Evolutionary conservation across 2,113 vertebrate species (phyloP).

Genomic region (Microtus richardsoni): DNA sequence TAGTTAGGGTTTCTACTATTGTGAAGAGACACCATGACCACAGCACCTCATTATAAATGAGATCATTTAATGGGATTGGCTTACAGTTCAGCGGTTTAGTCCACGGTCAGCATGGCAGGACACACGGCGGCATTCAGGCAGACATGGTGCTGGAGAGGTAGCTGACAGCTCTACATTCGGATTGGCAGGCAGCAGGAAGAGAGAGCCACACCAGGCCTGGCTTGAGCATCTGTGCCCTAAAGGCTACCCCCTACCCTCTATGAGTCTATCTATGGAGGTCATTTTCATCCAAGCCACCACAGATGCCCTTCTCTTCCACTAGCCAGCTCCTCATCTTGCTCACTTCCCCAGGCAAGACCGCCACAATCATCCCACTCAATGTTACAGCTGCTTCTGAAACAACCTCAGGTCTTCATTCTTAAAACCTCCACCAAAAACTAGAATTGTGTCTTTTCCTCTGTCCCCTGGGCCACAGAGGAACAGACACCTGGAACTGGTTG

Average conservation of each 20-base stretch:
- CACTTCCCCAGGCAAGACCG: background rate
- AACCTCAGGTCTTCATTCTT: background rate
- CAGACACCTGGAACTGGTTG: accelerated
- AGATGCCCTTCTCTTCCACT: accelerated
- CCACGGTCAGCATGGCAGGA: background rate
- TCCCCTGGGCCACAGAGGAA: background rate
- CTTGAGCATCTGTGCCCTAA: background rate
- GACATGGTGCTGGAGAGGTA: background rate
- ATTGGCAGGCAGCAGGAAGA: background rate
- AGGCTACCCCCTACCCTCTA: background rate
- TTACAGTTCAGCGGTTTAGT: background rate
- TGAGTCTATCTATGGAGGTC: background rate
- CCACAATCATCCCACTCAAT: too few species aligned
- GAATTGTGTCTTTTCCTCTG: background rate
- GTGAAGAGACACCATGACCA: background rate
- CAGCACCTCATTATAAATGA: background rate
- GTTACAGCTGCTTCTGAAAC: background rate
- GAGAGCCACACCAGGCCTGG: background rate
- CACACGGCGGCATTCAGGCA: background rate
- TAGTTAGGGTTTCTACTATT: background rate
- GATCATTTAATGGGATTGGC: background rate
- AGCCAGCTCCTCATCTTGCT: background rate
- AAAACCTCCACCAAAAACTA: background rate
- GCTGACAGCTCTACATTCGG: background rate
- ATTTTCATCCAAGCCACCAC: too few species aligned